Evolutionary conservation across 2,113 vertebrate species (phyloP).

Genomic region (Brachyhypopomus gauderio): DNA sequence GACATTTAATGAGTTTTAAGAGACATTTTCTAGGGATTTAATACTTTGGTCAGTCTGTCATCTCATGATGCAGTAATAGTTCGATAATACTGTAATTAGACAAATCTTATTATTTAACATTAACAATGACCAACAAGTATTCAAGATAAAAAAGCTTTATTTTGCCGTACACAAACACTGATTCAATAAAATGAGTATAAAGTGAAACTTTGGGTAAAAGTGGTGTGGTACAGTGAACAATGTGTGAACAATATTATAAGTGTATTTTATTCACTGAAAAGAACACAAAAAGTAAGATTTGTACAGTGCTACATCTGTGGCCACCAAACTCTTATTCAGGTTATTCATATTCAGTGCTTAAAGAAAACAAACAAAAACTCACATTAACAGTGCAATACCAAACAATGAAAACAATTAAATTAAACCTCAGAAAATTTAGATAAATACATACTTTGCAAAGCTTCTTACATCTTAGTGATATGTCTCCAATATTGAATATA

Average conservation of each 20-base stretch:
- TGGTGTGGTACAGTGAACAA: neutral
- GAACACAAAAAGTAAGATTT: neutral
- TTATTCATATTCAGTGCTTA: slow-evolving; percentile 5
- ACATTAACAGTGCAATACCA: slow-evolving; percentile 57
- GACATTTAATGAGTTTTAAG: no score
- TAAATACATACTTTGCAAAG: slow-evolving; percentile 60
- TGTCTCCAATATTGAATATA: slow-evolving; percentile 7
- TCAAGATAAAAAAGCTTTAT: slow-evolving; percentile 16
- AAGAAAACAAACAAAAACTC: slow-evolving; percentile 11
- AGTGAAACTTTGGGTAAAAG: neutral
- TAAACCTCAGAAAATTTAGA: slow-evolving; percentile 25
- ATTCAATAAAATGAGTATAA: neutral
- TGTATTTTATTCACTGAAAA: slow-evolving; percentile 8
- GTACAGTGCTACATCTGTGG: slow-evolving; percentile 27
- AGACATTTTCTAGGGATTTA: no score
- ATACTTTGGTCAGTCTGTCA: no score
- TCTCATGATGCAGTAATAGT: no score
- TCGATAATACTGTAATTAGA: no score
- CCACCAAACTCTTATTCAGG: neutral
- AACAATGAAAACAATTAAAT: slow-evolving; percentile 27
- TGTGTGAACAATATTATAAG: slow-evolving; percentile 7
- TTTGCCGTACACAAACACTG: neutral
- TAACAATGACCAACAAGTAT: neutral
- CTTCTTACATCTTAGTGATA: neutral
- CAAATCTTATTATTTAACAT: no score